These are phyloP conservation scores for Anthonomus grandis DNA, from an alignment of 1,140 invertebrate species.

Conservation along the genomic window DNA sequence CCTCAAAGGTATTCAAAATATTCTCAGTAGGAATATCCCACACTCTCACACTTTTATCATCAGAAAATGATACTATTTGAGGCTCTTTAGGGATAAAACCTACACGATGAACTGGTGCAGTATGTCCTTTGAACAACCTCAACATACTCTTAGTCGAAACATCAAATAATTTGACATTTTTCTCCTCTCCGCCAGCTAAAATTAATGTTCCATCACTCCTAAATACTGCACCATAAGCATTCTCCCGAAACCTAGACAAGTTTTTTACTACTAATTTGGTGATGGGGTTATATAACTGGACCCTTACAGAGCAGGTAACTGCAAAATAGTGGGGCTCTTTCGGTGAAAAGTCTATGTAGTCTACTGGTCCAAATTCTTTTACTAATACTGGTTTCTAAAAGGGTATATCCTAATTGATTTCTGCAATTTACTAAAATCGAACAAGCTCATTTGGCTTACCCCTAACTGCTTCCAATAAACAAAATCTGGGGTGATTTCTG, in stretches of 20 bases:
- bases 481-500: conserved; percentile 69
- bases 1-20: conserved; percentile 60
- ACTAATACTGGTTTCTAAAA: conserved; percentile 79
- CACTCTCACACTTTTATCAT: conserved; percentile 84
- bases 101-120: conserved; percentile 70
- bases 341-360: conserved; percentile 87
- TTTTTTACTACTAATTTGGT: conserved; percentile 82
- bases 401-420: conserved; percentile 7
- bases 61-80: conserved; percentile 85
- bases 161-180: conserved; percentile 85
- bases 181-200: conserved; percentile 84
- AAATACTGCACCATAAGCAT: conserved; percentile 83
- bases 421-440: conserved; percentile 11
- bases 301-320: conserved; percentile 83
- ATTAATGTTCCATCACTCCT: conserved; percentile 81
- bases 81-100: conserved; percentile 77
- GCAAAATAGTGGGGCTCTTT: conserved; percentile 84
- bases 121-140: conserved; percentile 62
- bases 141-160: conserved; percentile 73
- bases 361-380: conserved; percentile 89
- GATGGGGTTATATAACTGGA: conserved; percentile 89
- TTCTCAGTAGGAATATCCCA: conserved; percentile 90
- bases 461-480: conserved; percentile 83
- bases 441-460: conserved; percentile 54
- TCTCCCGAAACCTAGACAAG: conserved; percentile 80